Base-by-base conservation (phyloP, 35 echinoderm and acorn worm species). In the Ophiothrix spiculata region DNA sequence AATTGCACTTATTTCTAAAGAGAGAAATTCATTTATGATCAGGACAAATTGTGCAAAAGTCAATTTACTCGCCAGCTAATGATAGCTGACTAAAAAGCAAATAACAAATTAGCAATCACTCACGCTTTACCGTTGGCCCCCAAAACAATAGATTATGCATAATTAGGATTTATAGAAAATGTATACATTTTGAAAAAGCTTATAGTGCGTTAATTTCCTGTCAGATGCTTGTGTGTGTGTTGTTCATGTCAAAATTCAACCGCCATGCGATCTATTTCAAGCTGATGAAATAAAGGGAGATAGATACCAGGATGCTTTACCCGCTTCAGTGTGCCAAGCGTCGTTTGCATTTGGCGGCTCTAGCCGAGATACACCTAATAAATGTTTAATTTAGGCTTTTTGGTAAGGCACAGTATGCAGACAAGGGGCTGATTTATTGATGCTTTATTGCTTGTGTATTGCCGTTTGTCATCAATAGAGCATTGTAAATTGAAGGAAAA, bases 141-240 rank as follows among this genome's bases (percentile, higher is more conserved):
- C 60, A 12, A n/a, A 69, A 69, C 60, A 69, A 69, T 69, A 25
- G 60, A 69, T 69, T 69, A n/a, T 69, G 60, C 60, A 69, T 69
- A 69, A 69, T 69, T 69, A 69, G 60, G 60, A 69, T 69, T 69
- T 69, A 69, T 69, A 69, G 60, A 69, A 69, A 69, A 69, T 69
- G 60, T 69, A 69, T 69, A 69, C 60, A 69, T 69, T 69, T 69
- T n/a, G n/a, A n/a, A 28, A 69, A 69, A n/a, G 60, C 60, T 69
- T 25, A 28, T 15, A 28, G 60, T 69, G 23, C 60, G n/a, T 69
- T 69, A 69, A 69, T 69, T 69, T 69, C 60, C 60, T 69, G 60
- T 69, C 60, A 15, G 60, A 15, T 28, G 23, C 16, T 69, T 69
- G 19, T 49, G 60, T 69, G 60, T 69, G 60, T 69, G 60, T 69